Conservation (phyloP, 2,888 invertebrate genomes). For the Formica aserva region DNA sequence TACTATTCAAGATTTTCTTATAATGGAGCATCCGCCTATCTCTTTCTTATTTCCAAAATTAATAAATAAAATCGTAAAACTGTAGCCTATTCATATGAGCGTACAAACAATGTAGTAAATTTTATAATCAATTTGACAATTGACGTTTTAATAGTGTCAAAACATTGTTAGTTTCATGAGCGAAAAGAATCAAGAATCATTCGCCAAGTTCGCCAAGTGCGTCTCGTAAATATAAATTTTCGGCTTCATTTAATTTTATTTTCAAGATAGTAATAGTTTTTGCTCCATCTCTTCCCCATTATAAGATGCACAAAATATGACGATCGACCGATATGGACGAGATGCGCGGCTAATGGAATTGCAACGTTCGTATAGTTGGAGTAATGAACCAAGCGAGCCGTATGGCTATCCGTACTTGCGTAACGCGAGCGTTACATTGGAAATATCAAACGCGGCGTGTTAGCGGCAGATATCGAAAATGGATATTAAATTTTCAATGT, state of each 20-base stretch:
- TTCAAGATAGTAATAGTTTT: neutral
- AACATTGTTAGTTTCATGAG: neutral
- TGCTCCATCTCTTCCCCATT: neutral
- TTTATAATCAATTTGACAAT: neutral
- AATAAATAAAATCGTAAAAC: neutral
- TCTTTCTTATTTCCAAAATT: neutral
- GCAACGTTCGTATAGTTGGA: constrained; percentile 17
- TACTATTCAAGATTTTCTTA: constrained; percentile 43
- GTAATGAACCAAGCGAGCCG: constrained; percentile 39
- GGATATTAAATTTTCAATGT: constrained; percentile 53
- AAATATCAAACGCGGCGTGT: constrained; percentile 49
- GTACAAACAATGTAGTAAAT: neutral
- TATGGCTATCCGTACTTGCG: neutral
- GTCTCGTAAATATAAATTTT: neutral
- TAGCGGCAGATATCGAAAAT: constrained; percentile 50
- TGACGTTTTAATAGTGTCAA: neutral
- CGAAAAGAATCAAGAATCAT: neutral
- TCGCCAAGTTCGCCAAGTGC: neutral
- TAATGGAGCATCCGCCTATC: neutral
- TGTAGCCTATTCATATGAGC: neutral
- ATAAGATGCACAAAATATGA: constrained; percentile 28
- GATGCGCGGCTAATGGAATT: constrained; percentile 41
- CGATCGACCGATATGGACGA: neutral
- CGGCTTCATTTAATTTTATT: neutral
- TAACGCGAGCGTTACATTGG: constrained; percentile 44